These are phyloP conservation scores for Pyxicephalus adspersus DNA, from an alignment of 2,113 vertebrate genomes.

Conservation along the genomic window DNA sequence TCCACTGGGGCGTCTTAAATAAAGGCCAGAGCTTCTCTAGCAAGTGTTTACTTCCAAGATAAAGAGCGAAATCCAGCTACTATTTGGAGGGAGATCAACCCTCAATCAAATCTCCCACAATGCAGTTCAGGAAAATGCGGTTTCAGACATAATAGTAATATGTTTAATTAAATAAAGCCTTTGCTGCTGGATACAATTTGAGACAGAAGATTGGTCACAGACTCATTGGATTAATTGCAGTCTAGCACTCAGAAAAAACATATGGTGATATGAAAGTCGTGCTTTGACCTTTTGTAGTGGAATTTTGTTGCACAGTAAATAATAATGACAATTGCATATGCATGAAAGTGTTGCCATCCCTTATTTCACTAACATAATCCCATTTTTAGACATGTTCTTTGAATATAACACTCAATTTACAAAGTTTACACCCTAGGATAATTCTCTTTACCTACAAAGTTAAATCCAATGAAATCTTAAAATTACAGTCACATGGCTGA, in stretches of 20 bases:
- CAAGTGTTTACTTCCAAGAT: conserved; percentile 28
- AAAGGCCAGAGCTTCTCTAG: conserved; percentile 10
- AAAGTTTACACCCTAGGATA: no score
- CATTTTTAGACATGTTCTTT: no score
- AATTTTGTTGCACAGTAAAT: neutral
- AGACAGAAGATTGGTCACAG: conserved; percentile 29
- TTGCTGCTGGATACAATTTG: conserved; percentile 15
- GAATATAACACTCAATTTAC: no score
- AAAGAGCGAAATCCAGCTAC: conserved; percentile 34
- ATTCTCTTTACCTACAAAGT: no score
- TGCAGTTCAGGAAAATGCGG: neutral
- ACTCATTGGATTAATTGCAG: conserved; percentile 17
- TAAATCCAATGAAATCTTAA: no score
- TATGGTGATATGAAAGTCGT: conserved; percentile 8
- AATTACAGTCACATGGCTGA: no score
- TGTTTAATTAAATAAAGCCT: conserved; percentile 22
- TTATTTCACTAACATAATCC: no score
- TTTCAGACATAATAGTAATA: conserved; percentile 24
- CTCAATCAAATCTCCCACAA: conserved; percentile 28
- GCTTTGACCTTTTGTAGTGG: neutral
- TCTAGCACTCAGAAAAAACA: conserved; percentile 6
- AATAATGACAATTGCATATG: neutral
- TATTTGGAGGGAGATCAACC: conserved; percentile 40
- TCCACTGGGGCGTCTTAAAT: conserved; percentile 40
- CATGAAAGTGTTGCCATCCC: neutral